These are phyloP conservation scores for Melanotaenia nigrans DNA, from an alignment of 2,797 vertebrate genomes.

Conservation along the genomic window DNA sequence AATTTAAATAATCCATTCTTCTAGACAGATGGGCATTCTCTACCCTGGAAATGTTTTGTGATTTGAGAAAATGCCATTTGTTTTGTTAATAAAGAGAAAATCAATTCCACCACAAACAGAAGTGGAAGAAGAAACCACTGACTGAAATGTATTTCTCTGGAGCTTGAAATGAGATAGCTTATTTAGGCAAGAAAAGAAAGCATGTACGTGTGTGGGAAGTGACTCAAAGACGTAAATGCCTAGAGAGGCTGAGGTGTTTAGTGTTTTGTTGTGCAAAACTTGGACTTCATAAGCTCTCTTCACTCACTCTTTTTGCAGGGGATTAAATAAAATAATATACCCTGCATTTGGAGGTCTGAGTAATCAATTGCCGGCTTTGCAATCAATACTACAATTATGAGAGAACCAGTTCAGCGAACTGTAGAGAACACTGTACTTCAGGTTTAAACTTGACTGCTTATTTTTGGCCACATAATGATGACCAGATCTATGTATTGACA, in stretches of 20 bases:
- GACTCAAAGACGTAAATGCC: constrained; percentile 59
- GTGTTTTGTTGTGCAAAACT: constrained; percentile 71
- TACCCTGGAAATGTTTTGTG: constrained; percentile 11
- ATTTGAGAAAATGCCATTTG: constrained; percentile 46
- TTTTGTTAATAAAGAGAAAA: constrained; percentile 63
- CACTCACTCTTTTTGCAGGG: constrained; percentile 57
- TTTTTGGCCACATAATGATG: constrained; percentile 34
- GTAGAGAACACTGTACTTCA: constrained; percentile 40
- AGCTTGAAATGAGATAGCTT: constrained; percentile 63
- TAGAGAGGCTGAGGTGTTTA: constrained; percentile 64
- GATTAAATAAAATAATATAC: constrained; percentile 70
- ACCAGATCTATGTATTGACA: constrained; percentile 50
- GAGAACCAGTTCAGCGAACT: constrained; percentile 63
- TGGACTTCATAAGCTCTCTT: constrained; percentile 59
- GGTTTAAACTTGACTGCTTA: constrained; percentile 42
- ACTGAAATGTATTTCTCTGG: constrained; percentile 53
- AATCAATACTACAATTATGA: constrained; percentile 76
- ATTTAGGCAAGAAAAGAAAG: constrained; percentile 44
- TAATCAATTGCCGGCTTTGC: constrained; percentile 59
- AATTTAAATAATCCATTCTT: constrained; percentile 42
- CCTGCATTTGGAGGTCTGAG: constrained; percentile 69
- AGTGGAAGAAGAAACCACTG: constrained; percentile 54
- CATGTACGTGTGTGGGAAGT: constrained; percentile 41
- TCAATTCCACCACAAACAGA: constrained; percentile 56
- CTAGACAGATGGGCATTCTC: constrained; percentile 26